A percentile compares a stretch with the other conserved stretches of the same genome.
Conservation (phyloP, 2,888 invertebrate genomes). For the Meiosimyza platycephala region DNA sequence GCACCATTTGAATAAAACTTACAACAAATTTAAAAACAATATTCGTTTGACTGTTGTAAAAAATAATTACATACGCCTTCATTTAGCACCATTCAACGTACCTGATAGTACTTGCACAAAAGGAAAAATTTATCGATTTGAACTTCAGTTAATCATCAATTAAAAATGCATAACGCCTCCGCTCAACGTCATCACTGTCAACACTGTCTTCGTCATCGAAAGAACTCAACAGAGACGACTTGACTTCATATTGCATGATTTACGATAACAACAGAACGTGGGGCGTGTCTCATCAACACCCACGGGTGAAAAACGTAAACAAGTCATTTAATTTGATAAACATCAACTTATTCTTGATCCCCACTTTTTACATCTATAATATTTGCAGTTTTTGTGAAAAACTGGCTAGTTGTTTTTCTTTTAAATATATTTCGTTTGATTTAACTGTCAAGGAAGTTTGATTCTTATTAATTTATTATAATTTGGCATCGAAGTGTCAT, state of each 20-base stretch:
- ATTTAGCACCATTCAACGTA: background rate
- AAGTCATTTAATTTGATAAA: constrained; percentile 12
- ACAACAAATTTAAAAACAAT: too few relatives aligned
- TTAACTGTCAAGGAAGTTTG: too few relatives aligned
- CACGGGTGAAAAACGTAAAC: constrained; percentile 8
- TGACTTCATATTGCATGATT: constrained; percentile 14
- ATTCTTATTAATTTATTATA: too few relatives aligned
- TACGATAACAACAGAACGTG: constrained; percentile 28
- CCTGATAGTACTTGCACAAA: background rate
- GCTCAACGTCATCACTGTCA: background rate
- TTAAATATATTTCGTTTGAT: too few relatives aligned
- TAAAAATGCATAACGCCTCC: constrained; percentile 39
- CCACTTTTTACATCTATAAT: too few relatives aligned
- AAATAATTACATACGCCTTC: background rate
- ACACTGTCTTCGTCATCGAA: background rate
- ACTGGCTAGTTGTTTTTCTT: too few relatives aligned
- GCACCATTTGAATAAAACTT: too few relatives aligned
- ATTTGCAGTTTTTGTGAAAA: too few relatives aligned
- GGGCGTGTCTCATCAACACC: constrained; percentile 34
- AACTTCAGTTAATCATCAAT: constrained; percentile 29
- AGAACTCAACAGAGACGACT: background rate
- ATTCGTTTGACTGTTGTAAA: too few relatives aligned
- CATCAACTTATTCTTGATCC: background rate
- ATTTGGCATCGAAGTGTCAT: too few relatives aligned
- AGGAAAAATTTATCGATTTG: background rate